These are phyloP conservation scores for Scortum barcoo DNA, from an alignment of 2,113 vertebrate genomes.

Conservation along the genomic window DNA sequence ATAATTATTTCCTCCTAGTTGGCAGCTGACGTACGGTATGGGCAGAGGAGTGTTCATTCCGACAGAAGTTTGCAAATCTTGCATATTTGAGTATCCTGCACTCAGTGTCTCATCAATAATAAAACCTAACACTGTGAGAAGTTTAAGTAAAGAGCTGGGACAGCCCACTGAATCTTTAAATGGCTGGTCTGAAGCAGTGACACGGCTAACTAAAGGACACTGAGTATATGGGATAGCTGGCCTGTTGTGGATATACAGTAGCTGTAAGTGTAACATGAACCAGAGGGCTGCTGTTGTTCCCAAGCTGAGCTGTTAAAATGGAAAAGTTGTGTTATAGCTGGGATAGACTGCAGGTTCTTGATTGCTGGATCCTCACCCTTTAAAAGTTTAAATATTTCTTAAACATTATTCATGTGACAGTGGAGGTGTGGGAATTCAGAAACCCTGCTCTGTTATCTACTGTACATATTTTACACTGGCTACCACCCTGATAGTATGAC, in stretches of 20 bases:
- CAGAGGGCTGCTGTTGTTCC: not conserved
- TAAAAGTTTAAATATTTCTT: conserved; percentile 29
- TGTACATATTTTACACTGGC: conserved; percentile 36
- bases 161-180: conserved; percentile 75
- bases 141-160: conserved; percentile 60
- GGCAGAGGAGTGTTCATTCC: conserved; percentile 42
- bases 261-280: conserved; percentile 29
- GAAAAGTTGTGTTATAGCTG: conserved; percentile 5
- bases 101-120: conserved; percentile 75
- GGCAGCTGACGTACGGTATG: conserved; percentile 28
- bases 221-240: conserved; percentile 9
- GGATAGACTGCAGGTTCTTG: no score
- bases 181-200: conserved; percentile 44
- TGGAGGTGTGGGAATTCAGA: no score
- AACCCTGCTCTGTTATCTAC: conserved; percentile 27
- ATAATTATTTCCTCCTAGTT: not conserved
- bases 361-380: conserved; percentile 1
- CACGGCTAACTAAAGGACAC: conserved; percentile 56
- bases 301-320: conserved; percentile 7
- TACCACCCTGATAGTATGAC: not conserved
- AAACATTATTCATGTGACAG: not conserved
- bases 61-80: conserved; percentile 73
- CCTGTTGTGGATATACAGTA: conserved; percentile 10
- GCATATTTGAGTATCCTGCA: conserved; percentile 63
- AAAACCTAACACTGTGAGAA: conserved; percentile 53